phyloP scores from a whole-genome alignment of 2,797 vertebrate species.

The Falco concolor region DNA sequence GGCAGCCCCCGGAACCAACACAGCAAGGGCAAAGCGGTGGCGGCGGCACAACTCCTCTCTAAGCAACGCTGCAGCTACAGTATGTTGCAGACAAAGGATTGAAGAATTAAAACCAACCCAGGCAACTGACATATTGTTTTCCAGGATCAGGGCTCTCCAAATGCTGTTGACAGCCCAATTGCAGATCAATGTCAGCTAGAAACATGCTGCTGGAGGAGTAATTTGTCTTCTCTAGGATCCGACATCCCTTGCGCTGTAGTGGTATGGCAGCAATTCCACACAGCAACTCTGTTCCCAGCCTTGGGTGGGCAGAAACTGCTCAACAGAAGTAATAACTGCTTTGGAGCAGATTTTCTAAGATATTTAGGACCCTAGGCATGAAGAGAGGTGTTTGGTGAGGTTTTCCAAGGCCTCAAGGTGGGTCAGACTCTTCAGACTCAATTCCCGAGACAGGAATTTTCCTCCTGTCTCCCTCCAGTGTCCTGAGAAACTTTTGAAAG shows the following conservation, averaged over 20 bases:
- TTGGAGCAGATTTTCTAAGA: background rate
- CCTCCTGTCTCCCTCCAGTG: background rate
- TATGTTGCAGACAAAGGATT: background rate
- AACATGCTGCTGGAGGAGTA: background rate
- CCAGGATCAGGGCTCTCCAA: slow-evolving; percentile 38
- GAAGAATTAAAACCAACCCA: slow-evolving; percentile 37
- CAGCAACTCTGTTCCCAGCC: background rate
- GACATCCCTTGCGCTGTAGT: background rate
- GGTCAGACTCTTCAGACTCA: background rate
- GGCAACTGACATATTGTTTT: slow-evolving; percentile 31
- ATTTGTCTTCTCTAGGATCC: background rate
- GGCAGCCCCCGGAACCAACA: slow-evolving; percentile 2
- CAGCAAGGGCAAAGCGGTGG: slow-evolving; percentile 25
- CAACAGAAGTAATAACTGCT: background rate
- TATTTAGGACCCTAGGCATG: background rate
- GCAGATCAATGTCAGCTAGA: background rate
- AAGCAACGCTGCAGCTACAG: background rate
- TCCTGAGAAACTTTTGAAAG: background rate
- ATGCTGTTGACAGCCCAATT: slow-evolving; percentile 25
- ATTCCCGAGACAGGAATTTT: background rate
- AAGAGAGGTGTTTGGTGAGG: background rate
- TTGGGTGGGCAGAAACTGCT: background rate
- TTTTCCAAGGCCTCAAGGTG: background rate
- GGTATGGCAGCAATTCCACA: background rate
- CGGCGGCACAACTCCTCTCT: background rate